Percentiles rank a stretch among this genome's conserved stretches.
Conservation (phyloP, 2,113 vertebrate species). For the Vicugna pacos region DNA sequence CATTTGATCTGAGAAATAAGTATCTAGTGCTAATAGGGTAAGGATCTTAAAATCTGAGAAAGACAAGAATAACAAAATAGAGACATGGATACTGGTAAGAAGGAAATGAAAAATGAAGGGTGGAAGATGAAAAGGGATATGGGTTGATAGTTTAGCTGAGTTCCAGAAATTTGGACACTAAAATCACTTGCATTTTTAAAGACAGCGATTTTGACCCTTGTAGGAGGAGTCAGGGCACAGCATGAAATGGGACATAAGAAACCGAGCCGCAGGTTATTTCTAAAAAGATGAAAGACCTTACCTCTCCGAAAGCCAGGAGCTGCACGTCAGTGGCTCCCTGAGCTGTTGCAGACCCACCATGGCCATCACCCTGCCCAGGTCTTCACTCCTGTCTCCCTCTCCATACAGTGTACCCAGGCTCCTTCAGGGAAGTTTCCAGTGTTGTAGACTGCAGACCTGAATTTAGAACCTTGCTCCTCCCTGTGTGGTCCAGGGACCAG, state of each 20-base stretch:
- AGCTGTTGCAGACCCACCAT: neutral
- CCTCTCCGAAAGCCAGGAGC: neutral
- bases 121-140: neutral
- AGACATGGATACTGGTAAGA: neutral
- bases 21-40: neutral
- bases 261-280: neutral
- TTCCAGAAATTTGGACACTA: neutral
- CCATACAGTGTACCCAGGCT: neutral
- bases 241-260: neutral
- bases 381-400: neutral
- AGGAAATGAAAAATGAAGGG: neutral
- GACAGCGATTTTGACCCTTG: neutral
- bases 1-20: neutral
- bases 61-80: neutral
- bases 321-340: neutral
- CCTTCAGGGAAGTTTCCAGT: neutral
- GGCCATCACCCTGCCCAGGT: neutral
- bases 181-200: slow-evolving; percentile 17
- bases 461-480: neutral
- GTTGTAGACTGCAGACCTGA: neutral
- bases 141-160: neutral
- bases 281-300: neutral
- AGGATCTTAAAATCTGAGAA: slow-evolving; percentile 26
- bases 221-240: neutral
- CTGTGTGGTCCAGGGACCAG: neutral